Base-by-base conservation (phyloP, 2,113 vertebrate species). In the Rhinoderma darwinii region DNA sequence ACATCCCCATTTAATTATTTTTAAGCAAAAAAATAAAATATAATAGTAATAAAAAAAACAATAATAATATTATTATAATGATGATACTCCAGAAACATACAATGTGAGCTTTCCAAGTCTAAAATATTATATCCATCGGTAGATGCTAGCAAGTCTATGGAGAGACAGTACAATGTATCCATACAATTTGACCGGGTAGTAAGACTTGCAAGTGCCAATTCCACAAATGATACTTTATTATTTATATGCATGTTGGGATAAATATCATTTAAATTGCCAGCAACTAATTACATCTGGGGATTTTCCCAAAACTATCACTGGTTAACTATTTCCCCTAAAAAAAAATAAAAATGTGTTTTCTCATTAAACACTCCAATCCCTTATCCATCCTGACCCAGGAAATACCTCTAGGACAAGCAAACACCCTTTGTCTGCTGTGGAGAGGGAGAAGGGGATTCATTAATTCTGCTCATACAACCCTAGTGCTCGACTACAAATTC, bases 361-460 rank as follows among this genome's bases (percentile, higher is more conserved):
- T 72, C 30, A 74, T 86, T 81, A 86, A 73, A 86, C 85, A 80
- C 76, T 80, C 17, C 22, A 79, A 43, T 80, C 85, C 77, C 66
- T 72, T 43, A 82, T 63, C 79, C 68, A 81, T 87, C 35, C 86
- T 82, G 70, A 82, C 79, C 86, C 86, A 87, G 86, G 86, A 87
- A 87, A 82, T 75, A 75, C 68, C 79, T 82, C 51, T 30, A 82
- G 66, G 68, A 82, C 79, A 82, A 82, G 79, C 43, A 87, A 87
- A 82, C 70, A 87, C 78, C 86, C 68, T 82, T 87, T 87, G 86
- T 87, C 78, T 82, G 66, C 50, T 50, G 32, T 30, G 61, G 76
- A 12, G 47, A 35, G 35, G 84, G 37, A 51, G 47, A 68, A 27
- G 50, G 51, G 15, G n/a, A 32, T 63, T 85, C 73, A 85, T 85